Evolutionary conservation across 30 jellyfish, hydroid and myxozoan genomes (phyloP).

Genomic region (Phacellophora camtschatica): DNA sequence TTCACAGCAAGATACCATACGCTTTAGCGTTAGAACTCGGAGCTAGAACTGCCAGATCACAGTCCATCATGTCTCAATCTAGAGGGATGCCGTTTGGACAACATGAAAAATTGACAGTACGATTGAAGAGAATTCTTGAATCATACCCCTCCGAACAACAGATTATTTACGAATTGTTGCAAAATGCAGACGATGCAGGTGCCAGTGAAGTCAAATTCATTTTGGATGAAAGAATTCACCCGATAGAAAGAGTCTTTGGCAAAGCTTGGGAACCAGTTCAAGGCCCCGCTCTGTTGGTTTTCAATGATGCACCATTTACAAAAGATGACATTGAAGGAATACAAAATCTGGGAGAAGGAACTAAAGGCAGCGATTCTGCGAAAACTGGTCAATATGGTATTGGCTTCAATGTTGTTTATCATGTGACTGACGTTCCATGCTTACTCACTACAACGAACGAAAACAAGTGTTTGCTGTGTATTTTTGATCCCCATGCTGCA

Average conservation of each 20-base stretch:
- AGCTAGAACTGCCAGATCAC: conserved; percentile 45
- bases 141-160: conserved; percentile 66
- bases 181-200: conserved; percentile 93
- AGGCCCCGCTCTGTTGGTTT: conserved; percentile 83
- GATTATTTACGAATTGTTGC: conserved; percentile 72
- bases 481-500: conserved; percentile 78
- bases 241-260: conserved; percentile 30
- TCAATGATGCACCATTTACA: conserved; percentile 72
- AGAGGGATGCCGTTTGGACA: conserved; percentile 71
- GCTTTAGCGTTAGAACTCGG: conserved; percentile 42
- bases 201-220: conserved; percentile 72
- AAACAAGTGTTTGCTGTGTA: conserved; percentile 29
- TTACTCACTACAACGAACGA: conserved; percentile 36
- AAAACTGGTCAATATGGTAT: conserved; percentile 90
- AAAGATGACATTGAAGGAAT: conserved; percentile 62
- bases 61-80: conserved; percentile 20
- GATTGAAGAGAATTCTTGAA: conserved; percentile 76
- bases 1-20: conserved; percentile 39
- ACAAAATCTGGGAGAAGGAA: conserved; percentile 78
- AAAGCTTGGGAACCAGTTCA: conserved; percentile 77
- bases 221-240: conserved; percentile 53
- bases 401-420: conserved; percentile 86
- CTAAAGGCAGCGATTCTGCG: conserved; percentile 54
- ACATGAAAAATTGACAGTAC: conserved; percentile 67
- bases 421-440: conserved; percentile 79